Evolutionary conservation across 2,888 invertebrate genomes (phyloP), one percentile per base, ranked within the genome.

Genomic region (Muscina levida): DNA sequence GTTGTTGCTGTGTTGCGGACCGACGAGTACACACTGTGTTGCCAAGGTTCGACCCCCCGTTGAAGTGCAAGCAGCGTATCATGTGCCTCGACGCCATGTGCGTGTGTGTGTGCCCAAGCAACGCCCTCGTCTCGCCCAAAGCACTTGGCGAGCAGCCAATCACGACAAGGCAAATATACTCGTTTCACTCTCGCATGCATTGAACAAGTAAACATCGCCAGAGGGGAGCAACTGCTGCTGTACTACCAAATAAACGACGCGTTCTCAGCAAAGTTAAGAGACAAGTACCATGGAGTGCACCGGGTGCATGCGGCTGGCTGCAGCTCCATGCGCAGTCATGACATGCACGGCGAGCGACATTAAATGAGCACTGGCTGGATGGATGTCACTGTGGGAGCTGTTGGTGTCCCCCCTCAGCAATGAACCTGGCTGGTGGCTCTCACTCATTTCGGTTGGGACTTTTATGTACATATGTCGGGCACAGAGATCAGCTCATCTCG

Each of bases 401-500:
- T 39, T 39, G 42, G n/a, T 59, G 15, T n/a, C n/a, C n/a, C n/a
- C n/a, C n/a, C n/a, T n/a, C n/a, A n/a, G n/a, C n/a, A n/a, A n/a
- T n/a, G n/a, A n/a, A n/a, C n/a, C n/a, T n/a, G n/a, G n/a, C n/a
- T n/a, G n/a, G n/a, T 22, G 62, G 22, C 42, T 42, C 62, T 13
- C 15, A 39, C 39, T 39, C 59, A 19, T 15, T 48, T 26, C 44
- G 66, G 70, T 74, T 66, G 56, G 44, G 72, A 56, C 76, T 75
- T 53, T 56, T 48, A 19, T n/a, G n/a, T n/a, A n/a, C n/a, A n/a
- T n/a, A n/a, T 70, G 72, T 53, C 57, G 59, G 73, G 57, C 53
- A 62, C 22, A 65, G 77, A 81, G 77, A 81, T 81, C 77, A 81
- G 11, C 42, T 42, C 62, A 13, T 11, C 59, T 39, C 59, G 37